Base-by-base conservation (phyloP, 2,888 invertebrate genomes). In the Clepsis dumicolana region DNA sequence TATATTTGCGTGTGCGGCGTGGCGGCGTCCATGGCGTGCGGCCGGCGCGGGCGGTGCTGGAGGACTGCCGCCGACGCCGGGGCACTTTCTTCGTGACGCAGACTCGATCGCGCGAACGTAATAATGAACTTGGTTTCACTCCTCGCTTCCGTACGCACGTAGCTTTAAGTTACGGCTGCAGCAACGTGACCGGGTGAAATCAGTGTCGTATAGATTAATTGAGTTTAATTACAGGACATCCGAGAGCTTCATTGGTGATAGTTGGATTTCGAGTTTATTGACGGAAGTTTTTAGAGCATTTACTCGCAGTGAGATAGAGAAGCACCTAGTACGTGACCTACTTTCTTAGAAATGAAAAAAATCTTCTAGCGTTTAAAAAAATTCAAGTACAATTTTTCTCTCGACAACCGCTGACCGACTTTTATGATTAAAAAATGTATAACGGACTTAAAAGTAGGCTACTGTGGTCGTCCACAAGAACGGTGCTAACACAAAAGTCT, bases 41-140 rank as follows among this genome's bases (percentile, higher is more conserved):
- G 74, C 75, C 82, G 56, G 80, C 82, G 81, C 86, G 84, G 75
- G 71, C 72, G 78, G 73, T 76, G 69, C 69, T 73, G 77, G 81
- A 75, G 75, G 83, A 90, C 89, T 87, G 86, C 44, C 18, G 61
- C 69, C n/a, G n/a, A 70, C 64, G 63, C 32, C 60, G 35, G 32
- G 59, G 14, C 14, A 64, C 60, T 48, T 50, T 54, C 64, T 65
- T 70, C 65, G 52, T 59, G 68, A 57, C 61, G 61, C 32, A 44
- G 62, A n/a, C n/a, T n/a, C 56, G 62, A 56, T 16, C 54, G 73
- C 73, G 74, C 75, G 67, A n/a, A n/a, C n/a, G 73, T 80, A 79
- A 80, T 80, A 80, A 79, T 84, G 79, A 74, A 80, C 80, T 77
- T 80, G 85, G 81, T 80, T 80, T 79, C 73, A 79, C 78, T 70